Evolutionary conservation across 2,888 invertebrate species (phyloP), one percentile per base, ranked within the genome.

Genomic region (Baronia brevicornis): DNA sequence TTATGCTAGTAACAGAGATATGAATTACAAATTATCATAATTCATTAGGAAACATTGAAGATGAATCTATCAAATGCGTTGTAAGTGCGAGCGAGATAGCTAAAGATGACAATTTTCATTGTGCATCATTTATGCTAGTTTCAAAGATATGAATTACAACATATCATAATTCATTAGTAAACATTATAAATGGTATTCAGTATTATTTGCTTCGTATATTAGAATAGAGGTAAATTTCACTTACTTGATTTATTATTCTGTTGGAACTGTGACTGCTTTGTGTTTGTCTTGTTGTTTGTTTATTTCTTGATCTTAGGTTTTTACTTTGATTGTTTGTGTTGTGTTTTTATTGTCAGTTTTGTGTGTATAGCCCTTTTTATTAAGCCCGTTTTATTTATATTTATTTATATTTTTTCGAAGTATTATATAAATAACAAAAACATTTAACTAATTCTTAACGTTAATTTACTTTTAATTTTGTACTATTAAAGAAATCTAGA

Each of bases 401-500:
- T 69, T 59, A 71, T 78, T 78, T 75, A 82, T 79, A 80, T 77
- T 65, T 64, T 78, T 75, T 71, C 58, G 30, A 80, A 73, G 74
- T 79, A n/a, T n/a, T n/a, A 71, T 77, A 73, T 70, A 75, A 77
- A 71, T 77, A 80, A 82, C 71, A 64, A 58, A 79, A 80, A 67
- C 54, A 65, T 75, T 69, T 66, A 82, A 84, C 72, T 78, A 64
- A 84, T 65, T 77, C 79, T 79, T 82, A 84, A 79, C 56, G 60
- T 72, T 78, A 82, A 80, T 82, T 84, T 78, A 57, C 50, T 70
- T 72, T 60, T 70, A 80, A 84, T 84, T 84, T 82, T 82, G 82
- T 82, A 84, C 84, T 82, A 72, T 84, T 66, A 84, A 84, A 80
- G 62, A 82, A 84, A 82, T 79, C 70, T 80, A 73, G 78, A 82